These are phyloP conservation scores for Anoura caudifer DNA, from an alignment of 2,113 vertebrate genomes.

Conservation along the genomic window DNA sequence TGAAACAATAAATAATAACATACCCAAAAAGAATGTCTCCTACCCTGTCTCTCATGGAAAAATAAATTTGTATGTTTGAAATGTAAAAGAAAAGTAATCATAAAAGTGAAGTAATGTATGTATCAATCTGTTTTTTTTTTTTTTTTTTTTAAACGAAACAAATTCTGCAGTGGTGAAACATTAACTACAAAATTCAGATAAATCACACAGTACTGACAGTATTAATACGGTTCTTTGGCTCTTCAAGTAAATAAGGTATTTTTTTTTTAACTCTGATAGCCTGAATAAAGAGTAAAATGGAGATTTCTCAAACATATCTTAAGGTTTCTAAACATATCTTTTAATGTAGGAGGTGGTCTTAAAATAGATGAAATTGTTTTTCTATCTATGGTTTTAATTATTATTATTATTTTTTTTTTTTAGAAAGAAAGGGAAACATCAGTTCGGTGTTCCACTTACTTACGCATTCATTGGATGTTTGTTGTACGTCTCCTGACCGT, in stretches of 20 bases:
- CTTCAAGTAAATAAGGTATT: background rate
- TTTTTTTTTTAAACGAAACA: background rate
- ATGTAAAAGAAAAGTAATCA: constrained; percentile 32
- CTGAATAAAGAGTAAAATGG: background rate
- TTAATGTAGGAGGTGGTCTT: constrained; percentile 15
- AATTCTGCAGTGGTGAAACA: background rate
- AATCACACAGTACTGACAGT: background rate
- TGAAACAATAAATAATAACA: constrained; percentile 48
- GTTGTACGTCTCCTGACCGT: too few relatives aligned
- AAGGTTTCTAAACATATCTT: background rate
- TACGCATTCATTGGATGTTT: too few relatives aligned
- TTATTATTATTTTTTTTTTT: too few relatives aligned
- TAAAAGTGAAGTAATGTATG: constrained; percentile 32
- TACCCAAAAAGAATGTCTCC: constrained; percentile 42
- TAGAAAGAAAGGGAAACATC: too few relatives aligned
- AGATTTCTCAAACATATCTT: background rate
- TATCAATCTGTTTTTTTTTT: constrained; percentile 1
- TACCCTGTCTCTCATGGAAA: constrained; percentile 26
- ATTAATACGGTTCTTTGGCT: background rate
- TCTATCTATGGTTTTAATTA: background rate
- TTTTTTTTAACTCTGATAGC: background rate
- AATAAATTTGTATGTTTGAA: constrained; percentile 53
- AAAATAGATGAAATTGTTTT: constrained; percentile 31
- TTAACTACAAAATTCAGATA: constrained; percentile 24
- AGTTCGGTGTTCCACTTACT: too few relatives aligned